Base-by-base conservation (phyloP, 2,888 invertebrate species). In the Linnaemya tessellans region DNA sequence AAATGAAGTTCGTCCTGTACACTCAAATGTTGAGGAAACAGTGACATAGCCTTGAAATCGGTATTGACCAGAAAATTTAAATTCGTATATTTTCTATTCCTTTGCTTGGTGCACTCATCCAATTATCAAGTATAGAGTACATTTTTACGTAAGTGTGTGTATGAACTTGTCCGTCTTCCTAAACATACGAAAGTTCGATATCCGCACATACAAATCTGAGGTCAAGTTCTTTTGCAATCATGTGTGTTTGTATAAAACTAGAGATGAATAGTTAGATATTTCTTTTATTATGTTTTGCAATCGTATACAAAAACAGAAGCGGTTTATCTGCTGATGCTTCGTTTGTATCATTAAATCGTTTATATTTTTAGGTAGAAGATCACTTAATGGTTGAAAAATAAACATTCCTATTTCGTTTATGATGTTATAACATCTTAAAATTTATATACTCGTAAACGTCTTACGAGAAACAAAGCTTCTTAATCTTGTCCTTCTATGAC, bases 301-400 rank as follows among this genome's bases (percentile, higher is more conserved):
- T 54, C 20, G 7, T 41, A 10, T 18, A 49, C 35, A 56, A 22
- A 30, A 58, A 30, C 22, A 18, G 49, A 20, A 64, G 35, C 43
- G 56, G 64, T 81, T 81, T 84, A 74, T 74, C 62, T 73, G 62
- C 46, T 68, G 43, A 5, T 18, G 18, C 20, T 18, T 74, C 51
- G 54, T 85, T 78, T 65, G 68, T 46, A 41, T 74, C 74, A 67
- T 70, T 58, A 79, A 82, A 82, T 75, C 74, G 49, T 71, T 77
- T 58, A 67, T 60, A 51, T 22, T 80, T 62, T 49, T 13, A 43
- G 56, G 35, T 65, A 22, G 54, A 62, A 64, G 54, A 46, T 54
- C 35, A 25, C 20, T 62, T 54, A 64, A 80, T 43, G 58, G 18
- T 77, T 41, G 41, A 18, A 73, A 67, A 56, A 74, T 30, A 68